Conservation (phyloP, 2,113 vertebrate genomes). For the Phalacrocorax brasilianus region DNA sequence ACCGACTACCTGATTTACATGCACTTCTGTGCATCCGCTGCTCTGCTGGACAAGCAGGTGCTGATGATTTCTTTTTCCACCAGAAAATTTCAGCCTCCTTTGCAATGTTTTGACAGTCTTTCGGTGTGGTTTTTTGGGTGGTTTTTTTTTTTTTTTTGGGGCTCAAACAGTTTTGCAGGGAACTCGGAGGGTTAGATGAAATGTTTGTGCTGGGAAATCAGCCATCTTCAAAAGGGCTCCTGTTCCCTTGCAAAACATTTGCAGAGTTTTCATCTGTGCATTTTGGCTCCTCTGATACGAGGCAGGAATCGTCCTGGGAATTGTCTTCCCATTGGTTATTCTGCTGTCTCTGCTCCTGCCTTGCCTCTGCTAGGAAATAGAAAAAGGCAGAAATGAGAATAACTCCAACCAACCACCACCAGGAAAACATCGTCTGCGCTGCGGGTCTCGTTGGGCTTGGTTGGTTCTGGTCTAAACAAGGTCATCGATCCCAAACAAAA, state of each 20-base stretch:
- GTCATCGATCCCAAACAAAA: background rate
- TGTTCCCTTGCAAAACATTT: conserved; percentile 23
- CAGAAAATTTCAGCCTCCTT: background rate
- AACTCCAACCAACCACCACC: background rate
- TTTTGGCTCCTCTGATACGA: conserved; percentile 25
- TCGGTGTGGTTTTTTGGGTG: too few relatives aligned
- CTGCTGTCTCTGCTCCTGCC: background rate
- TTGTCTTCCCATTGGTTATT: conserved; percentile 40
- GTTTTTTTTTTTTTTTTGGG: background rate
- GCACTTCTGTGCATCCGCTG: background rate
- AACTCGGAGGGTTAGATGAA: background rate
- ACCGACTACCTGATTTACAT: background rate
- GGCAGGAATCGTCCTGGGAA: conserved; percentile 44
- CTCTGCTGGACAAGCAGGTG: background rate
- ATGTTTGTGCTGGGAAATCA: conserved; percentile 39
- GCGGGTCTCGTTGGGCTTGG: background rate
- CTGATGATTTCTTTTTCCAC: background rate
- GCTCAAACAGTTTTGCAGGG: background rate
- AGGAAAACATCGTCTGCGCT: background rate
- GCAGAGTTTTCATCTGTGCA: conserved; percentile 1
- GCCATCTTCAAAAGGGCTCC: conserved; percentile 17
- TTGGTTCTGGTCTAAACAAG: background rate
- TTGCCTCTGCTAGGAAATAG: background rate
- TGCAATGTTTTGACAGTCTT: background rate
- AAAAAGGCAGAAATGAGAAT: background rate